A percentile compares a stretch with the other conserved stretches of the same genome.
Evolutionary conservation across 2,113 vertebrate genomes (phyloP).

Genomic region (Neodon shergylaensis): DNA sequence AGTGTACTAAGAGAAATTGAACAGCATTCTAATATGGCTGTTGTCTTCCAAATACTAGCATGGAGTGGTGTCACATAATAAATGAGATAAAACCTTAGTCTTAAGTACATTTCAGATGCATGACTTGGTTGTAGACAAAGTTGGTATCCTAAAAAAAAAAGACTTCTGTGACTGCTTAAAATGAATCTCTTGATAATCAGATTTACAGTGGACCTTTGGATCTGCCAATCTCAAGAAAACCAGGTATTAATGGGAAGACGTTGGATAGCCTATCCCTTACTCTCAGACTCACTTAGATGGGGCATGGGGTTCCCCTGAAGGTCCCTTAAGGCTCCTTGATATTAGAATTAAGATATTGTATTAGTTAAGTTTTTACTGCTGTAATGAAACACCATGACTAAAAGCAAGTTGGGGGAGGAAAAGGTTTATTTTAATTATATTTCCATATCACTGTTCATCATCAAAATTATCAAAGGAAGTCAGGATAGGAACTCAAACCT

Average conservation of each 20-base stretch:
- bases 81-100: not conserved
- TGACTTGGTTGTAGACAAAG: not conserved
- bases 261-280: not conserved
- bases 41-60: not conserved
- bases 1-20: not conserved
- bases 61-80: not conserved
- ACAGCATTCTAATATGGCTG: not conserved
- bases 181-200: not conserved
- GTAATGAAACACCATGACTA: not conserved
- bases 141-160: constrained; percentile 15
- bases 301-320: not conserved
- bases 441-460: not conserved
- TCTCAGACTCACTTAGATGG: not conserved
- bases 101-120: not conserved
- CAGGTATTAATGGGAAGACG: not conserved
- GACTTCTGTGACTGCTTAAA: not conserved
- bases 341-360: not conserved
- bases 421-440: not conserved
- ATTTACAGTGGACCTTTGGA: not conserved
- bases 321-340: not conserved
- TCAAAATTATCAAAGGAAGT: not conserved
- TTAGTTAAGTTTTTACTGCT: not conserved
- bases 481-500: not conserved
- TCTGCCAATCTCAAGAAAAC: not conserved
- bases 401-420: not conserved